phyloP scores from a whole-genome alignment of 2,797 vertebrate species.

The Aulostomus chinensis region DNA sequence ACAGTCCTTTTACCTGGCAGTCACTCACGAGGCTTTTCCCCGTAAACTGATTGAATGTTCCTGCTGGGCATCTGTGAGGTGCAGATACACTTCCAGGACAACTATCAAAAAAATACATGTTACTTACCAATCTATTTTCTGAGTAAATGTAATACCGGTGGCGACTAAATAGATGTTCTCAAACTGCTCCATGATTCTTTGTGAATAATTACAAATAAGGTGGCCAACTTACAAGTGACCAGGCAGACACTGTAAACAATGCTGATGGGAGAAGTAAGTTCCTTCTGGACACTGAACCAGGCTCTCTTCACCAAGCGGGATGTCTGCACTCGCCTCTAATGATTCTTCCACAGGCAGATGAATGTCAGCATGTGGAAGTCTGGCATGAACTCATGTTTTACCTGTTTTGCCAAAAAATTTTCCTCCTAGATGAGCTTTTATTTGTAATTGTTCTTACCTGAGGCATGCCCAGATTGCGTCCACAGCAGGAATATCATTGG shows the following conservation, averaged over 20 bases:
- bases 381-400: not conserved
- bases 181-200: too few species aligned
- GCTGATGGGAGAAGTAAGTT: conserved; percentile 73
- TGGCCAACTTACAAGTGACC: conserved; percentile 85
- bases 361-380: conserved; percentile 1
- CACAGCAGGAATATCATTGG: conserved; percentile 47
- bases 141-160: not conserved
- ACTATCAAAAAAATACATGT: conserved; percentile 58
- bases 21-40: conserved; percentile 70
- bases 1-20: conserved; percentile 86
- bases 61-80: conserved; percentile 77
- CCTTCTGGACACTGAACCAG: conserved; percentile 76
- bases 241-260: conserved; percentile 82
- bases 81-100: conserved; percentile 78
- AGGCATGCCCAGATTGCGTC: conserved; percentile 37
- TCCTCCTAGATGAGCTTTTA: not conserved
- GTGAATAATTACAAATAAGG: conserved; percentile 10
- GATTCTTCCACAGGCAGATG: conserved; percentile 24
- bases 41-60: conserved; percentile 79
- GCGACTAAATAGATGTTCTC: too few species aligned
- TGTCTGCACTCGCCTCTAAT: conserved; percentile 52
- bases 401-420: not conserved
- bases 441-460: conserved; percentile 66
- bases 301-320: conserved; percentile 24
- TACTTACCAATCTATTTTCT: too few species aligned